These are phyloP conservation scores for Mesodorylaimus sp. DNA, from an alignment of 2,888 invertebrate species.

Conservation along the genomic window DNA sequence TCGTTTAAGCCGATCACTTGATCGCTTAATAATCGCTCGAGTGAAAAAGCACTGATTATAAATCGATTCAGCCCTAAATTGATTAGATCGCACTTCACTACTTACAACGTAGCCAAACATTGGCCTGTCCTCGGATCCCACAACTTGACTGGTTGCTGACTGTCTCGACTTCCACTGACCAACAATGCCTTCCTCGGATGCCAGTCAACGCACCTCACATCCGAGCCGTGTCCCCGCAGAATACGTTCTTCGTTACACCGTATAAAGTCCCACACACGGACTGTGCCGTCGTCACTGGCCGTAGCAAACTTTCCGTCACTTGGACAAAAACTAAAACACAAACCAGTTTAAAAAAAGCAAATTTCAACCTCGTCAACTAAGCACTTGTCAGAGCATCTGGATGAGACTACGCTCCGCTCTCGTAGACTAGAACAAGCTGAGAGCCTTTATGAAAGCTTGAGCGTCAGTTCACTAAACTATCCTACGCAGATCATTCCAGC, in stretches of 20 bases:
- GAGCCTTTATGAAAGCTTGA: no score
- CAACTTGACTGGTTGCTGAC: constrained; percentile 94
- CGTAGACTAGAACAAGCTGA: no score
- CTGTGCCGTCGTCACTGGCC: constrained; percentile 96
- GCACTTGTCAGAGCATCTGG: no score
- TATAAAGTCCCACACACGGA: constrained; percentile 95
- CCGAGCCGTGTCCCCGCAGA: constrained; percentile 68
- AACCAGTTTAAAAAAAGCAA: constrained; percentile 1
- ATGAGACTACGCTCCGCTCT: no score
- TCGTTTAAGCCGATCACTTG: no score
- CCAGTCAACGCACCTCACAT: constrained; percentile 98
- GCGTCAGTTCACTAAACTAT: no score
- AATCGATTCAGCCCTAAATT: no score
- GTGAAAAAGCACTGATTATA: no score
- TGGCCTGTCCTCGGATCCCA: constrained; percentile 97
- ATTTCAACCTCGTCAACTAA: no score
- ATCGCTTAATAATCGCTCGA: no score
- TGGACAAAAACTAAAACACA: constrained; percentile 71
- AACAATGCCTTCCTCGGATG: constrained; percentile 92
- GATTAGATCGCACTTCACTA: no score
- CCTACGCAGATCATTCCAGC: no score
- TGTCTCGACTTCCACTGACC: constrained; percentile 95
- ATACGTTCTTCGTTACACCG: constrained; percentile 79
- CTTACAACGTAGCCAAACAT: constrained; percentile 75
- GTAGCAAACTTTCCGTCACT: constrained; percentile 96